Percentiles rank a stretch among this genome's conserved stretches.
phyloP scores from a whole-genome alignment of 35 echinoderm and acorn worm species.

The Chiridota heheva region DNA sequence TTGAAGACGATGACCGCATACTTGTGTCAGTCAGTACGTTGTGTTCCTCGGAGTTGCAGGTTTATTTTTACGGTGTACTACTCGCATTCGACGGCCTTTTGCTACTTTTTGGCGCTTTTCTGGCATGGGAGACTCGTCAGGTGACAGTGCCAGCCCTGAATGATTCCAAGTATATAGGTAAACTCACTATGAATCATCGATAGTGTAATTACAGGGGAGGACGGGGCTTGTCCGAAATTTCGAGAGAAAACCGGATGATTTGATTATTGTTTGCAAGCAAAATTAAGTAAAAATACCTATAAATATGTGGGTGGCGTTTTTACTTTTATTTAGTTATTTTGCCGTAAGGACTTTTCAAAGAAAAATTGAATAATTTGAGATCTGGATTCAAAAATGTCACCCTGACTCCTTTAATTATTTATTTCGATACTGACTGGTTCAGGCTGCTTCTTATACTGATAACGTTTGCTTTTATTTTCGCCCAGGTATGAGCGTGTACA shows the following conservation, averaged over 20 bases:
- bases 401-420: too few relatives aligned
- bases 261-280: neutral
- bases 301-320: neutral
- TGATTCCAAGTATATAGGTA: constrained; percentile 94
- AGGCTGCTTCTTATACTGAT: neutral
- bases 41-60: constrained; percentile 44
- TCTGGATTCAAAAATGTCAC: too few relatives aligned
- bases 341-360: neutral
- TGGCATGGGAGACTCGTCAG: constrained; percentile 91
- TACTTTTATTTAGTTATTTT: neutral
- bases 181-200: neutral
- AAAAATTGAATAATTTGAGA: too few relatives aligned
- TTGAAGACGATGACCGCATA: too few relatives aligned
- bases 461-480: neutral
- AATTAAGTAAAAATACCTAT: neutral
- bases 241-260: neutral
- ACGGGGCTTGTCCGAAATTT: neutral
- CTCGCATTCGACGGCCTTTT: constrained; percentile 62
- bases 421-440: neutral
- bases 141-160: constrained; percentile 85
- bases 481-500: constrained; percentile 68
- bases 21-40: too few relatives aligned
- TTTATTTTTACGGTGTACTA: constrained; percentile 61
- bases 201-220: neutral
- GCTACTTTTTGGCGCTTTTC: constrained; percentile 85